Conservation (phyloP, 2,797 vertebrate species). For the Coracias cyanogaster region DNA sequence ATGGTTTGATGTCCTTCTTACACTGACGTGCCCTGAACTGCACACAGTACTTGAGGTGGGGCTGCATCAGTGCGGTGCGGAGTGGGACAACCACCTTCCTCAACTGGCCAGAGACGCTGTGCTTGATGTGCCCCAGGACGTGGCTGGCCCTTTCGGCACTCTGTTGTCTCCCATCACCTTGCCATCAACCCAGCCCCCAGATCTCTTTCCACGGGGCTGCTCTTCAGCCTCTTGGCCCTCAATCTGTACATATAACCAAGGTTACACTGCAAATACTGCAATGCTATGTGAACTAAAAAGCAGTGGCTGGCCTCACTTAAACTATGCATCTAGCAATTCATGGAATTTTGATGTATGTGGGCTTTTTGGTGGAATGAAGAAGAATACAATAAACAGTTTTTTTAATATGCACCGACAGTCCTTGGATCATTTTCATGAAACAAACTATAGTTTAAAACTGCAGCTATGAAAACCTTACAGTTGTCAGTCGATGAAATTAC, state of each 20-base stretch:
- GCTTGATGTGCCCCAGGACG: neutral
- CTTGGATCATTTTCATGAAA: constrained; percentile 35
- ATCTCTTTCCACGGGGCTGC: neutral
- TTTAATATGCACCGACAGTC: neutral
- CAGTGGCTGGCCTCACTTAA: neutral
- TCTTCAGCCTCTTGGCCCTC: neutral
- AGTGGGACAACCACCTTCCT: neutral
- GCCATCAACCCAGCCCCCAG: neutral
- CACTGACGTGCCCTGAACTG: neutral
- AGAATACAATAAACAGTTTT: neutral
- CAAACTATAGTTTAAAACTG: neutral
- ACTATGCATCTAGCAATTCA: neutral
- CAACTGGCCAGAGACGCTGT: rapidly evolving
- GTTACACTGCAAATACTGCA: neutral
- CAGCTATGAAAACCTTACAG: neutral
- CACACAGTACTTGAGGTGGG: neutral
- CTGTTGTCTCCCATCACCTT: neutral
- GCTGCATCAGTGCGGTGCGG: neutral
- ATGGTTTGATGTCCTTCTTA: neutral
- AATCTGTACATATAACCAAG: neutral
- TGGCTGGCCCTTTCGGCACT: neutral
- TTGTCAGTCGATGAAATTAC: neutral
- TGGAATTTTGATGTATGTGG: neutral
- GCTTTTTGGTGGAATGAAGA: constrained; percentile 5
- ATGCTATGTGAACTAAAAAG: constrained; percentile 36